Evolutionary conservation across 2,888 invertebrate genomes (phyloP).

Genomic region (Eutolmus rufibarbis): DNA sequence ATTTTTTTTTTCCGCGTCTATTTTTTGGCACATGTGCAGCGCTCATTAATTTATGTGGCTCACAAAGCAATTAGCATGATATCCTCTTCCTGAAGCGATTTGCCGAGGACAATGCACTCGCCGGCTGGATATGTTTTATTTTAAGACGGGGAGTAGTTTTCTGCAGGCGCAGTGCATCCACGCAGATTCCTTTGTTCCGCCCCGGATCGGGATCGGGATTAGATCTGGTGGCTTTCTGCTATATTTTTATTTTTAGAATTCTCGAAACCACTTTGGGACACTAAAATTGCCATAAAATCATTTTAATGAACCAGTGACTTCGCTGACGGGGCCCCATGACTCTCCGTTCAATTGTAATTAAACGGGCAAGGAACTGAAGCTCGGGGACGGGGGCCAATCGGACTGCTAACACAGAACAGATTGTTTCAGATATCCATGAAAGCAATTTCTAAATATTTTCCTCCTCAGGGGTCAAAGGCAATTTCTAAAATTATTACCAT

Average conservation of each 20-base stretch:
- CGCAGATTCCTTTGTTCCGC: constrained; percentile 9
- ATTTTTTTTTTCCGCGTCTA: neutral
- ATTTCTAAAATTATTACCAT: neutral
- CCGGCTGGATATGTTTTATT: neutral
- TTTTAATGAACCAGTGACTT: constrained; percentile 32
- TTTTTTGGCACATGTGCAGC: constrained; percentile 26
- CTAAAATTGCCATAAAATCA: constrained; percentile 34
- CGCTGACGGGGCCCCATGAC: constrained; percentile 2
- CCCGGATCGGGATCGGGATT: constrained; percentile 16
- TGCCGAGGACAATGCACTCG: constrained; percentile 31
- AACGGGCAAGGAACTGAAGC: neutral
- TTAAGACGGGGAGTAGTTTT: neutral
- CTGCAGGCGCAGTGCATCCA: neutral
- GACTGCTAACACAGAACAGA: neutral
- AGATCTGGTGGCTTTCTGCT: neutral
- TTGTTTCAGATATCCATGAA: neutral
- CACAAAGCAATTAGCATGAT: constrained; percentile 29
- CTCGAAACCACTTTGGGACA: constrained; percentile 27
- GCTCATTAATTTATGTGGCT: constrained; percentile 18
- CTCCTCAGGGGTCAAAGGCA: neutral
- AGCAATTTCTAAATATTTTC: neutral
- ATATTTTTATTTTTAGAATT: constrained; percentile 36
- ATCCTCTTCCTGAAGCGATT: constrained; percentile 33
- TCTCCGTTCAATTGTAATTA: constrained; percentile 20
- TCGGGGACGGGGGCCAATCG: neutral